Conservation (phyloP, 2,113 vertebrate genomes). For the Anoura caudifer region DNA sequence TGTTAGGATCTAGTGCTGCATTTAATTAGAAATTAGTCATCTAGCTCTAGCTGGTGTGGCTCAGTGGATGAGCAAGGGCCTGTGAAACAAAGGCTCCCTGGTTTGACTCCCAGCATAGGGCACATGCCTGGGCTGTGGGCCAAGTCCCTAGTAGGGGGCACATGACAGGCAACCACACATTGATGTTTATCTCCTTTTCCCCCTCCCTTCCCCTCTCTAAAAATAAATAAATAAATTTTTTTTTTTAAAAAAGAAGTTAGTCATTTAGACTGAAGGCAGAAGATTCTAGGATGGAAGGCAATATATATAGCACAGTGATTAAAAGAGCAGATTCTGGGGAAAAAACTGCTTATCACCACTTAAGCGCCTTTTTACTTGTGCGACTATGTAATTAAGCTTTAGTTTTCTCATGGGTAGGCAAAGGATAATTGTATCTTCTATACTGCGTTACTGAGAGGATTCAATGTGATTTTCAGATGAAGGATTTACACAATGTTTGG, state of each 20-base stretch:
- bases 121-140: too few relatives aligned
- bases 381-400: neutral
- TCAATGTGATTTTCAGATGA: slow-evolving; percentile 6
- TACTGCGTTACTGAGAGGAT: neutral
- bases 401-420: neutral
- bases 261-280: neutral
- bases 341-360: neutral
- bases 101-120: too few relatives aligned
- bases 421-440: neutral
- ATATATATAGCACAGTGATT: neutral
- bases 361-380: neutral
- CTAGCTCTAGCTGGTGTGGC: neutral
- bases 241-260: neutral
- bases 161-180: too few relatives aligned
- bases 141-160: too few relatives aligned
- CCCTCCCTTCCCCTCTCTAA: too few relatives aligned
- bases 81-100: too few relatives aligned
- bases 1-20: neutral
- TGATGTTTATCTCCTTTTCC: too few relatives aligned
- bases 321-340: neutral
- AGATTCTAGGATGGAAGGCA: neutral
- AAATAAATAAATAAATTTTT: too few relatives aligned
- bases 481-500: neutral
- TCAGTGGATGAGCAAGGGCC: too few relatives aligned
- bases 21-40: neutral